Base-by-base conservation (phyloP, 1,140 invertebrate species). In the Caenorhabditis tropicalis region DNA sequence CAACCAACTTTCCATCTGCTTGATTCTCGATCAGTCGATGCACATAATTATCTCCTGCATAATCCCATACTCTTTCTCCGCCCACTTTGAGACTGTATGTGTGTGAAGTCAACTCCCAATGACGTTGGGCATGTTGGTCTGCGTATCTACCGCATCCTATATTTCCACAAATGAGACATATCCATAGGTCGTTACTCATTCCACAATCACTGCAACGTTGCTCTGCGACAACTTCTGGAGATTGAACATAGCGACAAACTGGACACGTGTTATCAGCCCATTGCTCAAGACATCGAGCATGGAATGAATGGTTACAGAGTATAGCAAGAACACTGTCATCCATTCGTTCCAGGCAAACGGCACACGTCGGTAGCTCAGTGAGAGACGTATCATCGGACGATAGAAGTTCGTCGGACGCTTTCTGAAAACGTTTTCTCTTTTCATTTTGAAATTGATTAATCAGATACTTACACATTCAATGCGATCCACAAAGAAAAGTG, bases 301-400 rank as follows among this genome's bases (percentile, higher is more conserved):
- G 98, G 92, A 99, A 99, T 0, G 96, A 95, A 92, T 99, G 98
- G 92, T 99, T 98, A 91, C 98, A 99, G 43, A 99, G 93, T 89
- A 99, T 98, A 6, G 97, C 99, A 81, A 99, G 93, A 86, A 99
- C 95, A 3, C 97, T 96, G 92, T 99, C 97, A 92, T 99, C 93
- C 93, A 94, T 93, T 91, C 96, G 94, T 92, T 99, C 98, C 90
- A 97, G 91, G 91, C 97, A 98, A 21, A 98, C 96, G 9, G 97
- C 95, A 92, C 98, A 99, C 4, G 95, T 97, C n/a, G 97, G 97
- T 81, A 99, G 92, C 92, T 99, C 98, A 0, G 96, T 97, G 88
- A 96, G 94, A 1, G 94, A 94, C n/a, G 93, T 92, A 88, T 89
- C 93, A 86, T 43, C 91, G 53, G 87, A 88, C 83, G 36, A 82